Base-by-base conservation (phyloP, 2,113 vertebrate genomes). In the Entelurus aequoreus region DNA sequence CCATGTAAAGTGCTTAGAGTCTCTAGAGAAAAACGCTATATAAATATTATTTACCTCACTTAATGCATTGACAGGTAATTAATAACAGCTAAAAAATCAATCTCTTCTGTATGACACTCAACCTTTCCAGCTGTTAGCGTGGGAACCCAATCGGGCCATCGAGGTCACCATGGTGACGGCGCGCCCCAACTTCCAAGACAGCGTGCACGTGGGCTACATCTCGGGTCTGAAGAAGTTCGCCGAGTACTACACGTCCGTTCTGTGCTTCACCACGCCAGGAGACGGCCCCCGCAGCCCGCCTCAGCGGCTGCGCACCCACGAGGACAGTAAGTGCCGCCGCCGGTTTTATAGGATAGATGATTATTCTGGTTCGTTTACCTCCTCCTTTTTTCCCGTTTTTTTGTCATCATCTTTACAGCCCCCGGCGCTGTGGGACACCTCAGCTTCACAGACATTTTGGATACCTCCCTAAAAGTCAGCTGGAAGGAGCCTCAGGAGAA, bases 391-490 rank as follows among this genome's bases (percentile, higher is more conserved):
- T 49, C 65, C 60, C 47, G 19, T 51, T 49, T 0, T 59, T 59
- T 50, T 28, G 28, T 15, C 5, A 60, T 48, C 46, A 47, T 37
- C 13, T 46, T 76, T 38, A 68, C 84, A 99, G 97, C 93, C 51
- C 97, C 97, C 0, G 95, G 95, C 28, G 93, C 94, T 0, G 95
- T 99, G 76, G 95, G 96, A 73, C 94, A 97, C 77, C 92, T 99
- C 58, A 93, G 96, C 86, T 99, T 99, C 89, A 96, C 90, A 2
- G 95, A 98, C 72, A 95, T 99, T 88, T 84, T 99, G 89, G 97
- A 99, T 76, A 99, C 97, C 0, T 99, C 97, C 5, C 89, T 99
- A 72, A 97, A 97, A 84, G 96, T 99, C 84, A 98, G 95, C 92
- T 99, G 97, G 97, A 93, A 93, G 72, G 95, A 98, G 68, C 97